Base-by-base conservation (phyloP, 2,113 vertebrate species). In the Phyllostomus hastatus region DNA sequence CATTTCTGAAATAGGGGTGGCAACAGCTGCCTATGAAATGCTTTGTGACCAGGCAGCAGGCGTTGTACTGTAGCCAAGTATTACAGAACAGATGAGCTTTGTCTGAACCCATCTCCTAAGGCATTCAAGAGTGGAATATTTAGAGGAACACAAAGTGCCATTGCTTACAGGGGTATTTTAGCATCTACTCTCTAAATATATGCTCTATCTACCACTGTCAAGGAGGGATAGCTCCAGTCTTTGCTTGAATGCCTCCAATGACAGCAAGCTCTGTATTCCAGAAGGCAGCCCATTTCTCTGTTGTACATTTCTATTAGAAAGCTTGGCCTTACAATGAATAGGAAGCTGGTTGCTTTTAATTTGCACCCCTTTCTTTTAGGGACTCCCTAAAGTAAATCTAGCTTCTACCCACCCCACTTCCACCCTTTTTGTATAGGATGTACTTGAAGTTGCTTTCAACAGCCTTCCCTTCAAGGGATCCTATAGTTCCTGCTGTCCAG, bases 11-110 rank as follows among this genome's bases (percentile, higher is more conserved):
- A 72, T 96, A 79, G 46, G 69, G 57, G n/a, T 84, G 79, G 82
- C 57, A 95, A 90, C 97, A 98, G 97, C 97, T 98, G 97, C 46
- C 83, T 84, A 46, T 96, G 78, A 89, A 96, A 93, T 91, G 82
- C 59, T 94, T 75, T 96, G 69, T 94, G 97, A 78, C 82, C 82
- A 91, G 69, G 66, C 96, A 90, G 91, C 75, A 94, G 91, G 64
- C 85, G 0, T 61, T 95, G 94, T 72, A 52, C 83, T 24, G 87
- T 46, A 81, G 96, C 93, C 96, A 97, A 97, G 31, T 72, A 89
- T 78, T 81, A 79, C 1, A 19, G 94, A 96, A 93, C 94, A 96
- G 87, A 91, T 48, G 69, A 96, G 75, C 57, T 93, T 79, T 89
- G 95, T 96, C 94, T 96, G 91, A 94, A 95, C 38, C 50, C 46